A percentile compares a stretch with the other conserved stretches of the same genome.
Conservation (phyloP, 2,888 invertebrate species). For the Tribolium freemani region DNA sequence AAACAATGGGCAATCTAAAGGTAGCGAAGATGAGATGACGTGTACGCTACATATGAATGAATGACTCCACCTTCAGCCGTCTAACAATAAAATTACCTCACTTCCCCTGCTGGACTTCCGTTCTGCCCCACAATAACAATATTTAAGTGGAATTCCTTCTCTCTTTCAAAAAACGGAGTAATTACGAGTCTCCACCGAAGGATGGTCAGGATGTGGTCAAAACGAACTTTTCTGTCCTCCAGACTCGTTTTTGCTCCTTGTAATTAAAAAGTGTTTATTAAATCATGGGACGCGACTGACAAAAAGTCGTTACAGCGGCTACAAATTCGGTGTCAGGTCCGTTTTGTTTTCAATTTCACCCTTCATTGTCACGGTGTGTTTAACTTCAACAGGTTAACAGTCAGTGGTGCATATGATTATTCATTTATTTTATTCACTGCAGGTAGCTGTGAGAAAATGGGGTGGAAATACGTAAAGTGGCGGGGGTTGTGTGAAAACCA, state of each 20-base stretch:
- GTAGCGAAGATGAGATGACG: slow-evolving; percentile 53
- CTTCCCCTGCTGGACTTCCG: slow-evolving; percentile 59
- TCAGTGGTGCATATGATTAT: slow-evolving; percentile 56
- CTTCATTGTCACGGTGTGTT: slow-evolving; percentile 57
- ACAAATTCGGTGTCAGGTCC: slow-evolving; percentile 16
- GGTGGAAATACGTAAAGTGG: slow-evolving; percentile 17
- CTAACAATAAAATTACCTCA: slow-evolving; percentile 61
- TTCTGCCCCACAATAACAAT: slow-evolving; percentile 45
- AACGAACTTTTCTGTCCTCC: not conserved
- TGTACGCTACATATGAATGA: slow-evolving; percentile 56
- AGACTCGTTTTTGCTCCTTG: not conserved
- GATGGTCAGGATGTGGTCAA: slow-evolving; percentile 22
- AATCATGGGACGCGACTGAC: slow-evolving; percentile 4
- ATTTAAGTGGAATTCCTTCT: slow-evolving; percentile 37
- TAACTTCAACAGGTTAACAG: slow-evolving; percentile 57
- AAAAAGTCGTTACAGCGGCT: slow-evolving; percentile 39
- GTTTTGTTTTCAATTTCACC: slow-evolving; percentile 50
- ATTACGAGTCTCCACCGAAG: slow-evolving; percentile 2
- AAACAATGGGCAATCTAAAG: slow-evolving; percentile 52
- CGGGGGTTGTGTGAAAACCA: not conserved
- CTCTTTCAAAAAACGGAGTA: slow-evolving; percentile 19
- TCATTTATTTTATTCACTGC: slow-evolving; percentile 49
- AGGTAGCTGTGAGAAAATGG: slow-evolving; percentile 50
- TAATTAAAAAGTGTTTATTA: slow-evolving; percentile 9
- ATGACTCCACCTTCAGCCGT: slow-evolving; percentile 57